A percentile compares a stretch with the other conserved stretches of the same genome.
Conservation (phyloP, 2,888 invertebrate genomes). For the Meiosimyza decipiens region DNA sequence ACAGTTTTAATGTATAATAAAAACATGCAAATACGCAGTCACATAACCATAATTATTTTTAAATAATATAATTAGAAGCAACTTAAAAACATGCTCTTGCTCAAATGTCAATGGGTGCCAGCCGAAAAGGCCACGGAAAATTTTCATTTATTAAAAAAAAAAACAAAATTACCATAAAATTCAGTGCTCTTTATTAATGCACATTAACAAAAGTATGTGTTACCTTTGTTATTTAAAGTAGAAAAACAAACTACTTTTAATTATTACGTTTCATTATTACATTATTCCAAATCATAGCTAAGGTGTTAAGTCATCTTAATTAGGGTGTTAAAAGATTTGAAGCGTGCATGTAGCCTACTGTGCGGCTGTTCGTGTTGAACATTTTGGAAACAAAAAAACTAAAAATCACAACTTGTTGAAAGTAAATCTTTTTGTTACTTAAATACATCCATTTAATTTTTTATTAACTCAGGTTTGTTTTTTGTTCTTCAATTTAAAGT, state of each 20-base stretch:
- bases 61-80: not conserved
- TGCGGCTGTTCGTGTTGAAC: not conserved
- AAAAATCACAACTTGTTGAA: too few relatives aligned
- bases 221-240: not conserved
- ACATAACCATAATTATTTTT: too few relatives aligned
- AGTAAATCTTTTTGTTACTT: too few relatives aligned
- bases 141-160: too few relatives aligned
- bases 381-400: too few relatives aligned
- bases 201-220: not conserved
- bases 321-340: constrained; percentile 16
- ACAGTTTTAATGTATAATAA: too few relatives aligned
- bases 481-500: too few relatives aligned
- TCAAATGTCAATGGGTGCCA: constrained; percentile 8
- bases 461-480: too few relatives aligned
- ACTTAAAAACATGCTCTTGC: not conserved
- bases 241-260: too few relatives aligned
- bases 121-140: not conserved
- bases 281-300: not conserved
- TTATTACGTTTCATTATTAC: not conserved
- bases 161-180: not conserved
- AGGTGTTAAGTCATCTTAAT: not conserved
- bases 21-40: too few relatives aligned
- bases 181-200: not conserved
- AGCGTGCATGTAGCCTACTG: not conserved
- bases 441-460: too few relatives aligned